A percentile compares a stretch with the other conserved stretches of the same genome.
Conservation (phyloP, 2,888 invertebrate genomes). For the Ethmia dodecea region DNA sequence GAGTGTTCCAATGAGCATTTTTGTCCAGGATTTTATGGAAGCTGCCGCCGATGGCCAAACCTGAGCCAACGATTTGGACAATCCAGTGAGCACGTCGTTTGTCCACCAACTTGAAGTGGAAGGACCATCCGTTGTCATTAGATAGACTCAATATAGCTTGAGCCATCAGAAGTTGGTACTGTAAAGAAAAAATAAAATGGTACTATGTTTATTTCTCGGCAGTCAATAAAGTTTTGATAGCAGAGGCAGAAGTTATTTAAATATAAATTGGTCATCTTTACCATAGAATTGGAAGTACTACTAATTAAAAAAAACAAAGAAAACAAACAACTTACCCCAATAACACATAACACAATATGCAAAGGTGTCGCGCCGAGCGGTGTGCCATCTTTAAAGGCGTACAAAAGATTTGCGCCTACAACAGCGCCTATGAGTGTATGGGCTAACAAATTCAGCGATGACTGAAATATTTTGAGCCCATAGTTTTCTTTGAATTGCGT, state of each 20-base stretch:
- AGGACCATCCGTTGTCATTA: slow-evolving; percentile 37
- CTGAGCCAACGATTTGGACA: slow-evolving; percentile 35
- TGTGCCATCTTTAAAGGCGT: slow-evolving; percentile 34
- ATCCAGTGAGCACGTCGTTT: slow-evolving; percentile 39
- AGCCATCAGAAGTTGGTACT: slow-evolving; percentile 49
- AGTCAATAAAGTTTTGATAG: no score
- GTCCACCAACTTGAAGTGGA: slow-evolving; percentile 27
- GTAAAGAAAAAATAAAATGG: slow-evolving; percentile 5
- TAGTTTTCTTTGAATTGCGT: slow-evolving; percentile 25
- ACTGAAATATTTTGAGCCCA: slow-evolving; percentile 37
- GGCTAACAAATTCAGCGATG: slow-evolving; percentile 39
- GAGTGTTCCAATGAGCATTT: slow-evolving; percentile 29
- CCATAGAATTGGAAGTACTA: no score
- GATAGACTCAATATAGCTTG: slow-evolving; percentile 37
- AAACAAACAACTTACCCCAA: slow-evolving; percentile 50
- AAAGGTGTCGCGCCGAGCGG: slow-evolving; percentile 35
- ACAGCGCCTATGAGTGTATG: slow-evolving; percentile 50
- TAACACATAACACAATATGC: slow-evolving; percentile 52
- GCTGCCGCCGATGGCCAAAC: slow-evolving; percentile 36
- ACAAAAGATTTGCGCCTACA: slow-evolving; percentile 36
- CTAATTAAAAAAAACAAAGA: neutral
- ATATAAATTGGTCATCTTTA: no score
- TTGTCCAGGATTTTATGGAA: slow-evolving; percentile 35
- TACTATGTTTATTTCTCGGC: neutral
- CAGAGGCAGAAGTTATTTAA: no score